Evolutionary conservation across 2,113 vertebrate species (phyloP), one percentile per base, ranked within the genome.

Genomic region (Ursus arctos): DNA sequence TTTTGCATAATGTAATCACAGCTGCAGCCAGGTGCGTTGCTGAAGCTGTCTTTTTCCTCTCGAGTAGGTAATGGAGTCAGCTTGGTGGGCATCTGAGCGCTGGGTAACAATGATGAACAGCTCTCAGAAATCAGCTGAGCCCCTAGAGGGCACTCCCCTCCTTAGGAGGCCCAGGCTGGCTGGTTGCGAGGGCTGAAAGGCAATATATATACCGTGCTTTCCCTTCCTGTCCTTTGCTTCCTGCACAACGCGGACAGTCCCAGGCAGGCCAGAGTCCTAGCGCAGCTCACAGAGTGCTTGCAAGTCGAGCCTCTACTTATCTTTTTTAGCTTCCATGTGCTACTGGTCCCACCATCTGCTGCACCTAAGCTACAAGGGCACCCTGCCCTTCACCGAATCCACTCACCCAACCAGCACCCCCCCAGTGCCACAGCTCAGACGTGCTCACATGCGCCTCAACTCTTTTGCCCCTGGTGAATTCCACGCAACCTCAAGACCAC

Each of bases 101-200:
- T 14, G 1, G 53, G 53, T 15, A 76, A 71, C 13, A 16, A 28
- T 3, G 40, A 77, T 0, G 57, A 94, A 22, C 43, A 36, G 36
- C 51, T 33, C 16, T 77, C 28, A 71, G 94, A 53, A 31, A 91
- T 18, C 93, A 47, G 24, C 36, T 59, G 7, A 77, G 72, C 97
- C 97, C 96, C 98, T 97, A 98, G 96, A 96, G 96, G 98, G 97
- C 97, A 97, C 98, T 97, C 97, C 83, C 71, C 69, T 88, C 94
- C 94, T 85, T 76, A 85, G 28, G 71, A 97, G 96, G 77, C 87
- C 81, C 33, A 1, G 0, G 8, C 59, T 7, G 47, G 55, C 89
- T 51, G 49, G 8, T 0, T 71, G 43, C 33, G 69, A 4, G 9
- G 31, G 22, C 53, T 61, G 31, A 40, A 13, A 59, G 53, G 69